Evolutionary conservation across 2,113 vertebrate genomes (phyloP).

Genomic region (Lophura nycthemera): DNA sequence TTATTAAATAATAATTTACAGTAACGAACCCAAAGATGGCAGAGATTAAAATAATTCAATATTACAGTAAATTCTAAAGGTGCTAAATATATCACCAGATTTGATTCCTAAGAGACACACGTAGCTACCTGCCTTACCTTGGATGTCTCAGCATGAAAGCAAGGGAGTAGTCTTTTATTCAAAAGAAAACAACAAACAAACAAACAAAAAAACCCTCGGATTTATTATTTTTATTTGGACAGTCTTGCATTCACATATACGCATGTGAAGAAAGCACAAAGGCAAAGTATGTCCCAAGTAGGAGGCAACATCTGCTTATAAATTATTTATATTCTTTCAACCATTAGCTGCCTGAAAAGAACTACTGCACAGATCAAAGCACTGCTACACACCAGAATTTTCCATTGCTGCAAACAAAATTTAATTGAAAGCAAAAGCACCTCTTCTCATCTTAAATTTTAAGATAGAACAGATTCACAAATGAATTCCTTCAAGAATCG

Average conservation of each 20-base stretch:
- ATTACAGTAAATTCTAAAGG: neutral
- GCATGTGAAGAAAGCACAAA: neutral
- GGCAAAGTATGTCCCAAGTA: neutral
- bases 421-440: neutral
- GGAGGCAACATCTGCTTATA: neutral
- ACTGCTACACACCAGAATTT: neutral
- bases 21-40: neutral
- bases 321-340: neutral
- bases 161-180: neutral
- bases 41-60: constrained; percentile 47
- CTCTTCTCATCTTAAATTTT: neutral
- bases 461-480: neutral
- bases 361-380: neutral
- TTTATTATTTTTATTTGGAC: neutral
- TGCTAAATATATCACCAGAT: neutral
- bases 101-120: neutral
- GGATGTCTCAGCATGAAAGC: neutral
- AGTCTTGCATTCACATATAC: neutral
- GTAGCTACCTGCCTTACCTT: neutral
- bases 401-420: neutral
- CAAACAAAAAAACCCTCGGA: neutral
- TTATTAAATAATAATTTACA: constrained; percentile 43
- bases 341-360: neutral
- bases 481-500: neutral
- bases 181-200: neutral